Evolutionary conservation across 2,797 vertebrate species (phyloP).

Genomic region (Smutsia temminckii): DNA sequence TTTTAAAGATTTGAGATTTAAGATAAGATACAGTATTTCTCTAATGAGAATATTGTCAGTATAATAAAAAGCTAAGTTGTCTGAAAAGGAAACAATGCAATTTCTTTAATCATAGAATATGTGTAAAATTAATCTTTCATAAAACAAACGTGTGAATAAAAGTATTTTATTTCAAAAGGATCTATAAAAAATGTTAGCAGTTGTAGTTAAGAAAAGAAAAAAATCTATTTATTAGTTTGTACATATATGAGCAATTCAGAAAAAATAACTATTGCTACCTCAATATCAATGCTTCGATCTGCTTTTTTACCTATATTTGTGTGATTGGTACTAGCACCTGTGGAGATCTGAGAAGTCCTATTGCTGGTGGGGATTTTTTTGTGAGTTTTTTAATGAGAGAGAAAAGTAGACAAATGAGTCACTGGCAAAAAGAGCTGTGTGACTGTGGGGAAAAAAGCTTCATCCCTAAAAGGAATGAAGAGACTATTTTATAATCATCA

Average conservation of each 20-base stretch:
- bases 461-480: not conserved
- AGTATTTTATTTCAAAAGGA: not conserved
- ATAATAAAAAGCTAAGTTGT: slow-evolving; percentile 23
- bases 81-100: not conserved
- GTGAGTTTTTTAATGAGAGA: not conserved
- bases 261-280: not conserved
- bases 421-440: not conserved
- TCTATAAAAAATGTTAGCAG: not conserved
- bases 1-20: slow-evolving; percentile 37
- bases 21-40: not conserved
- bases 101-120: not conserved
- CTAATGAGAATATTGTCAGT: not conserved
- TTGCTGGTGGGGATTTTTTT: not conserved
- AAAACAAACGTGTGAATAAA: not conserved
- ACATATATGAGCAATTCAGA: not conserved
- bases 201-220: not conserved
- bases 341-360: not conserved
- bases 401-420: not conserved
- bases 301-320: not conserved
- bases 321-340: not conserved
- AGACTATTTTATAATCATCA: not conserved
- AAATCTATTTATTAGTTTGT: not conserved
- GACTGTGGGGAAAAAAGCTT: not conserved
- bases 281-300: not conserved
- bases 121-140: not conserved